These are phyloP conservation scores for Choloepus hoffmanni DNA, from an alignment of 2,113 vertebrate species.

Conservation along the genomic window DNA sequence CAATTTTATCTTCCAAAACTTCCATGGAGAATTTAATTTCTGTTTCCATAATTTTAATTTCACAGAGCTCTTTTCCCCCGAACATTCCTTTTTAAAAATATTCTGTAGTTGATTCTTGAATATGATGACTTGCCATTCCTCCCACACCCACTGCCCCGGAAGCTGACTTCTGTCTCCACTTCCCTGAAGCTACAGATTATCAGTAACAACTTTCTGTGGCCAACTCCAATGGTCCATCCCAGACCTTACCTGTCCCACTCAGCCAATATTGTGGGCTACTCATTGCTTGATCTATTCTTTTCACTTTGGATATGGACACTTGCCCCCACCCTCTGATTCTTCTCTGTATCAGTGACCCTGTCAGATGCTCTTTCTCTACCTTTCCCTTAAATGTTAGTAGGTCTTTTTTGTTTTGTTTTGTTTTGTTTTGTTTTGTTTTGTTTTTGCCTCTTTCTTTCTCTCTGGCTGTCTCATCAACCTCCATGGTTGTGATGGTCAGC, in stretches of 20 bases:
- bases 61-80: background rate
- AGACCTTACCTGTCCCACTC: background rate
- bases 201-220: background rate
- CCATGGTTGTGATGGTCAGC: background rate
- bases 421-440: too few species aligned
- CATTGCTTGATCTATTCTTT: background rate
- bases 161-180: background rate
- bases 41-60: constrained; percentile 43
- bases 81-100: background rate
- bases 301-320: background rate
- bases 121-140: background rate
- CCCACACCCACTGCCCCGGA: background rate
- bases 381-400: background rate
- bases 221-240: background rate
- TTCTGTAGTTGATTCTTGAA: background rate
- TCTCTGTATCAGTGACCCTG: background rate
- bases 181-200: background rate
- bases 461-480: background rate
- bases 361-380: background rate
- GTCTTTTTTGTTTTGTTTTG: too few species aligned
- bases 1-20: background rate
- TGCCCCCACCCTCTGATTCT: background rate
- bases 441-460: background rate
- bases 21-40: background rate
- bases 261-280: background rate